Percentiles rank a stretch among this genome's conserved stretches.
These are phyloP conservation scores for Tineola bisselliella DNA, from an alignment of 2,888 invertebrate genomes.

Conservation along the genomic window DNA sequence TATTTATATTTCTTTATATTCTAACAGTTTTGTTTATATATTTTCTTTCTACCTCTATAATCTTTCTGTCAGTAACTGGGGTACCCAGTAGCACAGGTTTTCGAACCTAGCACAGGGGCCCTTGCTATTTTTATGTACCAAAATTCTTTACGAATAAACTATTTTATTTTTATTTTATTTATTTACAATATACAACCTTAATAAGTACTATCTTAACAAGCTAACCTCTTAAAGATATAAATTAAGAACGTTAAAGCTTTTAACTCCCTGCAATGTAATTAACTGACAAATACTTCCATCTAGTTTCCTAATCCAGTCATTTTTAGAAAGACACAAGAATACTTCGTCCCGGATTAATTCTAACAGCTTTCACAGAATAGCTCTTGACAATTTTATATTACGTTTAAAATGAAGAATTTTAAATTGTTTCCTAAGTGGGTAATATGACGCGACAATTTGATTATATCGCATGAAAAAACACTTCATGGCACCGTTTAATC, in stretches of 20 bases:
- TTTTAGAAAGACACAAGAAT: not conserved
- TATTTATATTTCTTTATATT: no score
- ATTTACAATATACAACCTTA: no score
- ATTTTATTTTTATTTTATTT: no score
- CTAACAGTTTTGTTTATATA: no score
- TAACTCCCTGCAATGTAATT: not conserved
- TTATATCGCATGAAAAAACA: not conserved
- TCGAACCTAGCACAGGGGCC: no score
- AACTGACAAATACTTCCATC: not conserved
- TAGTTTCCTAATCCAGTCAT: constrained; percentile 4
- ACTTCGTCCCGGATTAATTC: not conserved
- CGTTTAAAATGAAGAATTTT: not conserved
- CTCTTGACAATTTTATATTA: constrained; percentile 6
- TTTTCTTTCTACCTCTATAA: no score
- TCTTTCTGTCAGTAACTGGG: no score
- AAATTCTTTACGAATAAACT: no score
- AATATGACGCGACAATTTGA: not conserved
- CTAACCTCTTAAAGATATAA: not conserved
- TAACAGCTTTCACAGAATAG: not conserved
- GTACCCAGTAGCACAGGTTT: no score
- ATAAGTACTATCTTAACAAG: not conserved
- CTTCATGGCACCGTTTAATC: no score
- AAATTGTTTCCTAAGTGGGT: not conserved
- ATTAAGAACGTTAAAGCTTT: not conserved
- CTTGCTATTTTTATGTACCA: no score